Evolutionary conservation across 2,888 invertebrate species (phyloP), one percentile per base, ranked within the genome.

Genomic region (Pammene aurita): DNA sequence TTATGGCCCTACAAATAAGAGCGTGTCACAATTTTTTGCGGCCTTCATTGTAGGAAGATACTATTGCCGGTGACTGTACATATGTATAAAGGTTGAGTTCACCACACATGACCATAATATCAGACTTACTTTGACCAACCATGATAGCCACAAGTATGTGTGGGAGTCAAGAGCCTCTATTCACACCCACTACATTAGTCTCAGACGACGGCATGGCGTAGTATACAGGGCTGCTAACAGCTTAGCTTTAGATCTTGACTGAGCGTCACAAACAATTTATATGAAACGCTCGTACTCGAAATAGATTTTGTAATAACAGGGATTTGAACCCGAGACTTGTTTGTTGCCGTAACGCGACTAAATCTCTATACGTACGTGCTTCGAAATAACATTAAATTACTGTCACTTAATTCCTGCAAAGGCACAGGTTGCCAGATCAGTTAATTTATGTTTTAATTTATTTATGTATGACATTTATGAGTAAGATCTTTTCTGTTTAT

Each of bases 221-320:
- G 52, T 42, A 42, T 52, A 58, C 57, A 52, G 54, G 58, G 60
- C 50, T 52, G 52, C 44, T 26, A 65, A 66, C 66, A 66, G 54
- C 66, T 67, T 58, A 46, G 52, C 60, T 58, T 41, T 48, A 57
- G 50, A 48, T 66, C 60, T 67, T 46, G 46, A 54, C 60, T 66
- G 16, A 44, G 54, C 54, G 60, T 55, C 44, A 61, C 54, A 67
- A 67, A 67, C 66, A 61, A 67, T 67, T 67, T 67, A 55, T 67
- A 67, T 55, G 66, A 61, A 67, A 46, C 54, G 42, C 44, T 61
- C 38, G 38, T 44, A 67, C 61, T 55, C 18, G 35, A 67, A 67
- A 67, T 67, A 44, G 52, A 67, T 67, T 60, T 54, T 52, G 66
- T 67, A 67, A 66, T 58, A 57, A n/a, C n/a, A n/a, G n/a, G 50